Conservation (phyloP, 1,140 invertebrate genomes). For the Heliothis virescens region DNA sequence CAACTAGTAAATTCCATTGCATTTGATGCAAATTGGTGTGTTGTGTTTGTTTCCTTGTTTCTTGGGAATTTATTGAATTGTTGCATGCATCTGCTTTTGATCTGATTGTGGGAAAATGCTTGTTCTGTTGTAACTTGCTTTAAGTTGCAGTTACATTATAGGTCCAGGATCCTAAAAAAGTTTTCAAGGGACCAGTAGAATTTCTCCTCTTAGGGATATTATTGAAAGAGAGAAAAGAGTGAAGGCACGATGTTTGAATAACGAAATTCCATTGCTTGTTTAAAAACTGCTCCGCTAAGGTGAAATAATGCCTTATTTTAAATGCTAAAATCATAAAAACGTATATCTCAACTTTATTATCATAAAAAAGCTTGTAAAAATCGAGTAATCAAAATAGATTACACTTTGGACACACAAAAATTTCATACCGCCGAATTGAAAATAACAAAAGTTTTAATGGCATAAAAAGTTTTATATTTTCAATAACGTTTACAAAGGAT, state of each 20-base stretch:
- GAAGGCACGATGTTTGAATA: no score
- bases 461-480: slow-evolving; percentile 33
- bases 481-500: slow-evolving; percentile 31
- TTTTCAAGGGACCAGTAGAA: no score
- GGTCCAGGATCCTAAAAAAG: no score
- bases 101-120: neutral
- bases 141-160: no score
- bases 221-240: no score
- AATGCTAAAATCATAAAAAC: neutral
- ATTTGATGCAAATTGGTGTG: slow-evolving; percentile 23
- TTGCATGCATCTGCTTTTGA: neutral
- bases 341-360: neutral
- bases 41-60: slow-evolving; percentile 17
- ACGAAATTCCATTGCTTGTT: no score
- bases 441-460: slow-evolving; percentile 40
- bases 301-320: neutral
- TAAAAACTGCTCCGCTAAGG: no score
- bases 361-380: no score
- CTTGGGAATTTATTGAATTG: slow-evolving; percentile 13
- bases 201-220: no score
- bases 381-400: no score
- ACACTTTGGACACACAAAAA: no score
- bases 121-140: neutral
- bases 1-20: slow-evolving; percentile 29
- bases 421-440: slow-evolving; percentile 1